Evolutionary conservation across 2,888 invertebrate genomes (phyloP).

Genomic region (Pharmacophagus antenor): DNA sequence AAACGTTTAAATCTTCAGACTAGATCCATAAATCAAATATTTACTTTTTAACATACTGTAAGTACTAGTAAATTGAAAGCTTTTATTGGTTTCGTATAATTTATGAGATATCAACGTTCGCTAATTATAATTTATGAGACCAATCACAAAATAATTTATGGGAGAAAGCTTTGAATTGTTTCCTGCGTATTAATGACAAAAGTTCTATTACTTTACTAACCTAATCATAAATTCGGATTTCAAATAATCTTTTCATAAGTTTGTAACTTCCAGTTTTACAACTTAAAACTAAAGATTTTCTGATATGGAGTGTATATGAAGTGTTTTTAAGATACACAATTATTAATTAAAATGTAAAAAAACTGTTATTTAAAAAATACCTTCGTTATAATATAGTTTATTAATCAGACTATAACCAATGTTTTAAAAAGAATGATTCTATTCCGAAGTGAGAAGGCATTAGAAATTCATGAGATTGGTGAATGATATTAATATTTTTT

Average conservation of each 20-base stretch:
- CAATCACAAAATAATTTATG: background rate
- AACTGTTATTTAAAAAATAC: too few relatives aligned
- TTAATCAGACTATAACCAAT: background rate
- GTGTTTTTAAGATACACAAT: background rate
- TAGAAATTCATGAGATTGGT: background rate
- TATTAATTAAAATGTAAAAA: too few relatives aligned
- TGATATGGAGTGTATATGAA: conserved; percentile 12
- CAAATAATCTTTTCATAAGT: background rate
- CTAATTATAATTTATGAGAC: background rate
- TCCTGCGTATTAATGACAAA: background rate
- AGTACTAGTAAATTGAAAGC: too few relatives aligned
- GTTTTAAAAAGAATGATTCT: background rate
- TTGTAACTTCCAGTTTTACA: background rate
- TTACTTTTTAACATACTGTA: background rate
- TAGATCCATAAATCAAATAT: background rate
- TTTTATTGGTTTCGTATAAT: background rate
- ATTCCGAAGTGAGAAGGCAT: background rate
- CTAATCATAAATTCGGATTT: background rate
- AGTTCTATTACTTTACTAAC: conserved; percentile 4
- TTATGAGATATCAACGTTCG: background rate
- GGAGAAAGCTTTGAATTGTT: conserved; percentile 15
- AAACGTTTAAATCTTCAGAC: background rate
- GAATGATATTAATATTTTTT: too few relatives aligned
- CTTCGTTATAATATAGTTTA: too few relatives aligned
- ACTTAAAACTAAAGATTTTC: conserved; percentile 15